Conservation (phyloP, 2,797 vertebrate genomes). For the Schizopygopsis pylzovi region DNA sequence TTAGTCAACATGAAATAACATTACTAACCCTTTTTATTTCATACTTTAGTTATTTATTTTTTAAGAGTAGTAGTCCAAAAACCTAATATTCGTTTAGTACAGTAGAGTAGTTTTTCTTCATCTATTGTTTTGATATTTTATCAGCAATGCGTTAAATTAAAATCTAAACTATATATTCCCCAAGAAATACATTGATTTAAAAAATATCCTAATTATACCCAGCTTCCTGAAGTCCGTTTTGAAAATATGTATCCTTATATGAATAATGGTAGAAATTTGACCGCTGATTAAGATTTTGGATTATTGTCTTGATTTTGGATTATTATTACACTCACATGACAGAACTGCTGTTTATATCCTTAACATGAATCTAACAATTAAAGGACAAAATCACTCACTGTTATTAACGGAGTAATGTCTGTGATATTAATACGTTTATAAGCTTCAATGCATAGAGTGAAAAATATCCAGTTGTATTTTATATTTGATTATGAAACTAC, state of each 20-base stretch:
- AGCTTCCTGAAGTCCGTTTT: neutral
- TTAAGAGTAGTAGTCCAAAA: neutral
- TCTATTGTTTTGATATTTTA: neutral
- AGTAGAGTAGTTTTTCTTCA: too few species aligned
- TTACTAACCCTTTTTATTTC: neutral
- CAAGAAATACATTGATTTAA: neutral
- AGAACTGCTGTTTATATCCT: neutral
- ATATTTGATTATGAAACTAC: neutral
- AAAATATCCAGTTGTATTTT: neutral
- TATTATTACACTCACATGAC: neutral
- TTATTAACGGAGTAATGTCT: neutral
- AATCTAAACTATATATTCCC: neutral
- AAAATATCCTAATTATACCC: neutral
- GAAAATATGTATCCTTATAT: neutral
- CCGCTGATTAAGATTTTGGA: neutral
- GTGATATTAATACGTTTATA: neutral
- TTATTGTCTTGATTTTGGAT: neutral
- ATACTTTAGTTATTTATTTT: neutral
- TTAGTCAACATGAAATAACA: constrained; percentile 2
- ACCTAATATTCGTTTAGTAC: too few species aligned
- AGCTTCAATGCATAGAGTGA: neutral
- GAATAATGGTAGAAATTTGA: neutral
- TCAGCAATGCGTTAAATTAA: neutral
- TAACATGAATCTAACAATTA: neutral
- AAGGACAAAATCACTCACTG: neutral